Conservation (phyloP, 2,888 invertebrate species). For the Pristionchus entomophagus region DNA sequence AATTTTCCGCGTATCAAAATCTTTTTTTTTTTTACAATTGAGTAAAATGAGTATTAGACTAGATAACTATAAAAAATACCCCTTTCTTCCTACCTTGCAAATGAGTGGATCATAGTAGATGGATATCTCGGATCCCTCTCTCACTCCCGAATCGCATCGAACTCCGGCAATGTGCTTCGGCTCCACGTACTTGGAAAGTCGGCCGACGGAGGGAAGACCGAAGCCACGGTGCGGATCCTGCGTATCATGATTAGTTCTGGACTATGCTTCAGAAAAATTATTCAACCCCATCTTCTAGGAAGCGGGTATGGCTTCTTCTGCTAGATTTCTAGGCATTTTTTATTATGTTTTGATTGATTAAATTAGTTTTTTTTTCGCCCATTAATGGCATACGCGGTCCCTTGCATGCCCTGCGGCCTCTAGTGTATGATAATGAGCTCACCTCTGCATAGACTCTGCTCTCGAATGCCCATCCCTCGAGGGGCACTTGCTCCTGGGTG, state of each 20-base stretch:
- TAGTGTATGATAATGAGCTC: not conserved
- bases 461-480: conserved; percentile 83
- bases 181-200: conserved; percentile 81
- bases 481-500: conserved; percentile 80
- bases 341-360: too few species aligned
- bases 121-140: conserved; percentile 83
- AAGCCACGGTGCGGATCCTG: conserved; percentile 83
- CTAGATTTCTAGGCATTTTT: not conserved
- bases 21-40: too few species aligned
- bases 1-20: too few species aligned
- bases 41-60: too few species aligned
- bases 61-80: too few species aligned
- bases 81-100: conserved; percentile 79
- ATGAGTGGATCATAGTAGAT: conserved; percentile 85
- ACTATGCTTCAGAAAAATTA: not conserved
- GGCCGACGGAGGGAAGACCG: conserved; percentile 83
- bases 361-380: not conserved
- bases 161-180: conserved; percentile 77
- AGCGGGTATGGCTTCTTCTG: too few species aligned
- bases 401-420: not conserved
- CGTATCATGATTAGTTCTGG: too few species aligned
- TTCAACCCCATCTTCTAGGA: too few species aligned
- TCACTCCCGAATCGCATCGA: conserved; percentile 83
- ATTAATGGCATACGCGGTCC: not conserved
- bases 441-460: conserved; percentile 83